Evolutionary conservation across 2,888 invertebrate genomes (phyloP), one percentile per base, ranked within the genome.

Genomic region (Augiades crinisus): DNA sequence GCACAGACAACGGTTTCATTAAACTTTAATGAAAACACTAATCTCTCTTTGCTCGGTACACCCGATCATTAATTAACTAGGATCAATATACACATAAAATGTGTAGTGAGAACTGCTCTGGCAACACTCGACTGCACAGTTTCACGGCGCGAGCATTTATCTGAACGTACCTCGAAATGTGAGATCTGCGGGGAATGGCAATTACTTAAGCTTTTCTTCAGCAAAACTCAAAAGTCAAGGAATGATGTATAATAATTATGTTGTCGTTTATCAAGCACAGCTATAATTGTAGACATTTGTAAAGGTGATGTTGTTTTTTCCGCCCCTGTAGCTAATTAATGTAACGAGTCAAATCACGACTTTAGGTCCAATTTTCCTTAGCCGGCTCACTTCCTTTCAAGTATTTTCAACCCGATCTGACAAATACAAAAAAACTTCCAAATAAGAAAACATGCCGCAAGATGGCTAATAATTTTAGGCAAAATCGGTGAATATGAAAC

Each of bases 161-260:
- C 30, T 17, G 19, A 30, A 17, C 17, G 17, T 14, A 24, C 38
- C 38, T 24, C 38, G 38, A 13, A 24, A 40, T 14, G 24, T 16
- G 45, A 13, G 37, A 37, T 37, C 46, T 24, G 19, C 36, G 30
- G 27, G 27, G 46, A 37, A 33, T 12, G 19, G 19, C 46, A 47
- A 47, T 47, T 38, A 37, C 47, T 47, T 47, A 47, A 30, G 47
- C 37, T 38, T 47, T 38, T 47, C 37, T 38, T 47, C 38, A 37
- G 30, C 19, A 30, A 3, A 30, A 16, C 16, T 31, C 31, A 19
- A 43, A 5, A 43, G 12, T 31, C 43, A 19, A 13, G 19, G 21
- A 13, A 43, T 10, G 19, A 17, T 19, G 13, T 12, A 43, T 19
- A 13, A 19, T 43, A 13, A 19, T 43, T 6, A 13, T 19, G 30